Evolutionary conservation across 2,888 invertebrate genomes (phyloP), one percentile per base, ranked within the genome.

Genomic region (Andrena flavipes): DNA sequence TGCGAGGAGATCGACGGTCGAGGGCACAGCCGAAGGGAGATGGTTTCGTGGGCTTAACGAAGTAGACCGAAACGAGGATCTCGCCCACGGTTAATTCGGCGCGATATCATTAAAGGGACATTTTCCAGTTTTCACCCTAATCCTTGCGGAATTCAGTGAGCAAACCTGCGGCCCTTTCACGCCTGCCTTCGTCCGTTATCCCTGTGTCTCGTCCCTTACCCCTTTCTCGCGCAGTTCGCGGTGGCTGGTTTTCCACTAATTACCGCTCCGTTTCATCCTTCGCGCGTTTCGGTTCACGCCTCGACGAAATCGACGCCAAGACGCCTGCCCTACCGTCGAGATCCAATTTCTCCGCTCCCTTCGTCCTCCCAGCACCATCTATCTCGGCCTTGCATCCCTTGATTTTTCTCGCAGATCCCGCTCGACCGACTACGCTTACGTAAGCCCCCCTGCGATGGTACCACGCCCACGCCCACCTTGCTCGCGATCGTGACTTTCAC

Each of bases 81-180:
- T 62, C 69, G 84, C 63, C 76, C 70, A 60, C 85, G 91, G 91
- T 92, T 92, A 92, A 93, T 92, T 92, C 92, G 89, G 88, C 91
- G 92, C 92, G 91, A 91, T 91, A 91, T 92, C 92, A 92, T 93
- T 92, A 93, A 92, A 93, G 92, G 90, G 93, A 94, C 93, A 93
- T 94, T 94, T 94, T 94, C 93, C 93, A 93, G 92, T 92, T 93
- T 93, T 93, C 93, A 91, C 93, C 93, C 91, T 92, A 92, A 93
- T 93, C 93, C 93, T 91, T 89, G 90, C 88, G 92, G 92, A 92
- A 93, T 93, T 93, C 93, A 93, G 90, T 93, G 93, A 92, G 91
- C 93, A 92, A 92, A 91, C 91, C 91, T 87, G 90, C 88, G 90
- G 84, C 88, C 87, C 89, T 90, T 92, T 92, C 91, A 92, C 92